These are phyloP conservation scores for Troglohyphantes excavatus DNA, from an alignment of 2,888 invertebrate species.

Conservation along the genomic window DNA sequence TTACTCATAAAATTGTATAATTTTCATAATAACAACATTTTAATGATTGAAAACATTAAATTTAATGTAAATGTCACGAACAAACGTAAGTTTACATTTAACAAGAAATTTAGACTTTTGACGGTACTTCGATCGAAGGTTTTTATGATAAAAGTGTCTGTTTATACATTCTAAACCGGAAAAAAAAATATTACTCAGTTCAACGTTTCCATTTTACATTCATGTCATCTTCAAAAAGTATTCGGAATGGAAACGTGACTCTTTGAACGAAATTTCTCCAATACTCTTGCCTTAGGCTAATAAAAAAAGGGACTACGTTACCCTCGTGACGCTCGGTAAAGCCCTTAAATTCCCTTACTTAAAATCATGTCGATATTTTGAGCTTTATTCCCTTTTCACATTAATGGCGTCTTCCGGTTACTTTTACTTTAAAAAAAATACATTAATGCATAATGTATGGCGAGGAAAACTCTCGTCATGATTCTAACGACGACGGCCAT, in stretches of 20 bases:
- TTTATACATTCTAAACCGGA: too few relatives aligned
- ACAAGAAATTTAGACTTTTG: too few relatives aligned
- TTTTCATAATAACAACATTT: too few relatives aligned
- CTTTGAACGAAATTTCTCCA: neutral
- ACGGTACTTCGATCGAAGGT: too few relatives aligned
- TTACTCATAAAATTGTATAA: too few relatives aligned
- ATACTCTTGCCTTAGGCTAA: conserved; percentile 1
- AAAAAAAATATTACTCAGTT: too few relatives aligned
- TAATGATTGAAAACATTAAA: too few relatives aligned
- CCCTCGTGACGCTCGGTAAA: neutral
- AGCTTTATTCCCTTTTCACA: conserved; percentile 51
- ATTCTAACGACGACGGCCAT: conserved; percentile 5
- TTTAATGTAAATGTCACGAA: too few relatives aligned
- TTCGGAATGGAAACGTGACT: neutral
- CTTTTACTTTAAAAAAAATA: conserved; percentile 1
- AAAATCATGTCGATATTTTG: conserved; percentile 42
- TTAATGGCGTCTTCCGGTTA: conserved; percentile 57
- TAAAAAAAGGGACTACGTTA: neutral
- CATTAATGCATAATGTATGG: conserved; percentile 71
- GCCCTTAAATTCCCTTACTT: conserved; percentile 9
- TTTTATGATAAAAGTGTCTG: too few relatives aligned
- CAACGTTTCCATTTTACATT: neutral
- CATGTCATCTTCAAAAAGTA: neutral
- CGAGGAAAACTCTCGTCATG: neutral
- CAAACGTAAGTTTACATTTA: too few relatives aligned